Conservation (phyloP, 53 echinoderm and acorn worm species). For the Antedon mediterranea region DNA sequence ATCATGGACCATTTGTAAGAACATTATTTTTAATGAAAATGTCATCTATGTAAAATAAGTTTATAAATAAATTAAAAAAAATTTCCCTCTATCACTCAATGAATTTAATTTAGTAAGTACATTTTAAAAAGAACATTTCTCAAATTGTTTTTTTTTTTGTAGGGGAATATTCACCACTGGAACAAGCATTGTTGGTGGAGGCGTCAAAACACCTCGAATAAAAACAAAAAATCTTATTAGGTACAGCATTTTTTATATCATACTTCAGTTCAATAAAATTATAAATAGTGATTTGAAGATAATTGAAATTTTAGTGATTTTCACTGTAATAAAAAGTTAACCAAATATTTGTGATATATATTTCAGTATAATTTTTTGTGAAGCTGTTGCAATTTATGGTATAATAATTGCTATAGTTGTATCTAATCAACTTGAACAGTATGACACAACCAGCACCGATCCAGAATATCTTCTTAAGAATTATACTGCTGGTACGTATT, state of each 20-base stretch:
- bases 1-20: too few species aligned
- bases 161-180: slow-evolving; percentile 96
- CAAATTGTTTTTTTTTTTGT: slow-evolving; percentile 10
- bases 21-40: too few species aligned
- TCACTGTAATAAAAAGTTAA: too few species aligned
- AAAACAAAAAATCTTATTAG: slow-evolving; percentile 96
- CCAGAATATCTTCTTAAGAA: not conserved
- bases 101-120: too few species aligned
- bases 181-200: slow-evolving; percentile 82
- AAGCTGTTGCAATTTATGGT: slow-evolving; percentile 93
- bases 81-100: too few species aligned
- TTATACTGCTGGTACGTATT: slow-evolving; percentile 16
- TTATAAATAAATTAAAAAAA: too few species aligned
- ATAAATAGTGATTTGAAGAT: too few species aligned
- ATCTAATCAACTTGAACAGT: slow-evolving; percentile 20
- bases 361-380: slow-evolving; percentile 94
- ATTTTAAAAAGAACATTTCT: too few species aligned
- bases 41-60: too few species aligned
- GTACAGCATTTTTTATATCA: slow-evolving; percentile 12
- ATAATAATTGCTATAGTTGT: slow-evolving; percentile 94
- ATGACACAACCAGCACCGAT: not conserved
- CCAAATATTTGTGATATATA: not conserved
- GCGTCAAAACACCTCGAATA: slow-evolving; percentile 94
- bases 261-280: not conserved
- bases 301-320: too few species aligned